Conservation (phyloP, 2,797 vertebrate genomes). For the Caiman crocodilus region DNA sequence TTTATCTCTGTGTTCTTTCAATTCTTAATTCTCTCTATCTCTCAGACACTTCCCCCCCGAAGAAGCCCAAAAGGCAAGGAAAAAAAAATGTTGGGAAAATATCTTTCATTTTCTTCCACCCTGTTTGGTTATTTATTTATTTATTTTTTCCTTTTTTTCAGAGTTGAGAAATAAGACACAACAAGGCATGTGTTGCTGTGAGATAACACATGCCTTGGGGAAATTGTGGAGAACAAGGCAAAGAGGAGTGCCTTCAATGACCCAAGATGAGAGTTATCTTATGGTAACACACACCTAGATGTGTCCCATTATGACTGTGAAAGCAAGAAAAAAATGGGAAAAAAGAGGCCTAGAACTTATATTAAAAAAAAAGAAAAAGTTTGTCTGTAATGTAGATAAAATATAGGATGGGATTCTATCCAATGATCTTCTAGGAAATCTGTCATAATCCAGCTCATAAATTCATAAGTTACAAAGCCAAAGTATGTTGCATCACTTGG, state of each 20-base stretch:
- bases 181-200: slow-evolving; percentile 45
- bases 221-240: slow-evolving; percentile 51
- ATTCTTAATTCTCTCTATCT: slow-evolving; percentile 23
- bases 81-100: slow-evolving; percentile 19
- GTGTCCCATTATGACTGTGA: slow-evolving; percentile 33
- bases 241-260: slow-evolving; percentile 40
- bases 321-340: slow-evolving; percentile 7
- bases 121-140: slow-evolving; percentile 39
- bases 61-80: slow-evolving; percentile 22
- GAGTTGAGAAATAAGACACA: slow-evolving; percentile 56
- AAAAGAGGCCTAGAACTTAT: slow-evolving; percentile 33
- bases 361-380: background rate
- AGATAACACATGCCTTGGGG: slow-evolving; percentile 70
- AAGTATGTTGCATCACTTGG: background rate
- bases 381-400: background rate
- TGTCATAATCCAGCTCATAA: slow-evolving; percentile 47
- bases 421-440: slow-evolving; percentile 41
- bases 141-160: slow-evolving; percentile 36
- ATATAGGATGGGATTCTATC: slow-evolving; percentile 11
- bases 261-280: slow-evolving; percentile 69
- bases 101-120: slow-evolving; percentile 47
- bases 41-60: slow-evolving; percentile 1
- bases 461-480: background rate
- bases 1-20: slow-evolving; percentile 31
- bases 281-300: slow-evolving; percentile 56